Evolutionary conservation across 2,888 invertebrate species (phyloP).

Genomic region (Bombyx huttoni): DNA sequence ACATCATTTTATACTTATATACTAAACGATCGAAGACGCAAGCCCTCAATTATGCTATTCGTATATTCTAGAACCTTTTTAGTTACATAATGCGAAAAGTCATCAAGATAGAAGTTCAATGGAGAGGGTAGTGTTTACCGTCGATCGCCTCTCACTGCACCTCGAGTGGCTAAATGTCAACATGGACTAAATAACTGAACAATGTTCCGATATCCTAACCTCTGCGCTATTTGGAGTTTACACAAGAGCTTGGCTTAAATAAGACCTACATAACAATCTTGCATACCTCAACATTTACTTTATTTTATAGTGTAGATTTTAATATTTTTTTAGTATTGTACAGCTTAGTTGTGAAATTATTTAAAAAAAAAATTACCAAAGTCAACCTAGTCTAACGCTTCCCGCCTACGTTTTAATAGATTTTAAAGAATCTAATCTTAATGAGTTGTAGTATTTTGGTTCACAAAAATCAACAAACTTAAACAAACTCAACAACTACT

Average conservation of each 20-base stretch:
- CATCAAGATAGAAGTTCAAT: slow-evolving; percentile 29
- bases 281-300: background rate
- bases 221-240: background rate
- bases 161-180: slow-evolving; percentile 45
- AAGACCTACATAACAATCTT: background rate
- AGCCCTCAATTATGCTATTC: background rate
- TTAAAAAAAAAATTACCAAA: no score
- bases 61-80: background rate
- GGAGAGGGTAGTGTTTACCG: slow-evolving; percentile 23
- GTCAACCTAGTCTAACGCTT: no score
- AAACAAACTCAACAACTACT: no score
- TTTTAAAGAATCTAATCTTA: no score
- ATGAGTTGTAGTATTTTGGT: no score
- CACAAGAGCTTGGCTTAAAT: background rate
- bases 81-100: slow-evolving; percentile 11
- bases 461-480: no score
- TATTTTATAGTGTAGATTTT: no score
- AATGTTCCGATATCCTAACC: background rate
- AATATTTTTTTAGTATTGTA: no score
- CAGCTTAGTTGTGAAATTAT: no score
- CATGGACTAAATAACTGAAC: slow-evolving; percentile 15
- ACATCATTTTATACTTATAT: no score
- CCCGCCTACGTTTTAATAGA: no score
- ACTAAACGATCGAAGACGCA: no score
- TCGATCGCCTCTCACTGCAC: slow-evolving; percentile 37